A percentile compares a stretch with the other conserved stretches of the same genome.
These are phyloP conservation scores for Cepaea nemoralis DNA, from an alignment of 1,140 invertebrate genomes.

Conservation along the genomic window DNA sequence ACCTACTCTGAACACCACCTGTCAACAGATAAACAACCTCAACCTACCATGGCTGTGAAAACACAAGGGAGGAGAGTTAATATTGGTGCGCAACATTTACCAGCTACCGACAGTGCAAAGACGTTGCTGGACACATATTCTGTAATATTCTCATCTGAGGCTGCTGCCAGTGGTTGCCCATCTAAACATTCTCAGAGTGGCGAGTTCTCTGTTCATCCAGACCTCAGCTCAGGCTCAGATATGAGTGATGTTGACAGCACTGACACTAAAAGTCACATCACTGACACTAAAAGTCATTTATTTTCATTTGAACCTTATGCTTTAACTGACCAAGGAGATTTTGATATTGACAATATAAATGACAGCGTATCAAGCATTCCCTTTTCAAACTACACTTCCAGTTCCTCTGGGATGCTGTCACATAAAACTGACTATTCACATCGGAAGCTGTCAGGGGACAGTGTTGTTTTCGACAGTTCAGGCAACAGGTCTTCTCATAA, in stretches of 20 bases:
- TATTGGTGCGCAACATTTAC: not conserved
- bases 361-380: slow-evolving; percentile 13
- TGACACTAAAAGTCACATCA: not conserved
- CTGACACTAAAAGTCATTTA: not conserved
- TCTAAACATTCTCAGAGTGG: not conserved
- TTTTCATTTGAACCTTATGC: not conserved
- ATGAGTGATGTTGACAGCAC: not conserved
- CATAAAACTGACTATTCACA: not conserved
- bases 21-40: not conserved
- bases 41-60: not conserved
- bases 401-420: not conserved
- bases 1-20: not conserved
- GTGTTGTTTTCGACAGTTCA: not conserved
- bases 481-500: not conserved
- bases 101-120: not conserved
- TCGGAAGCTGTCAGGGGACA: not conserved
- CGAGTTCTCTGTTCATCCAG: not conserved
- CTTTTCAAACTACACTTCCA: slow-evolving; percentile 27
- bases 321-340: not conserved
- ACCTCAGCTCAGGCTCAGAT: not conserved
- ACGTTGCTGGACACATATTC: not conserved
- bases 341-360: not conserved
- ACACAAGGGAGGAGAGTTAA: not conserved
- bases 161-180: not conserved
- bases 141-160: not conserved